Conservation (phyloP, 2,797 vertebrate species). For the Decapterus maruadsi region DNA sequence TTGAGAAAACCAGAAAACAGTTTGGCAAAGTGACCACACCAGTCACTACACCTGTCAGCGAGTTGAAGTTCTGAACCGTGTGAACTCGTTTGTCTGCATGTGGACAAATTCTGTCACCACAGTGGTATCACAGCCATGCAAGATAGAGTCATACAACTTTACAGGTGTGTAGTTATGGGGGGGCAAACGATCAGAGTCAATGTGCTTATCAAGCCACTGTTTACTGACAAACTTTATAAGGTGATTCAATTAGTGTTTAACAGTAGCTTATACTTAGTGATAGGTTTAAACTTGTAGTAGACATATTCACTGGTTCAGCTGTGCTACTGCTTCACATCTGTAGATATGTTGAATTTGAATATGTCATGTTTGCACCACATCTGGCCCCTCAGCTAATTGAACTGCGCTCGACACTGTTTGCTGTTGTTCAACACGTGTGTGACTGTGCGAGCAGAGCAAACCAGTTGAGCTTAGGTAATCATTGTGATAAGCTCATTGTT, state of each 20-base stretch:
- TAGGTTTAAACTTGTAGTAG: not conserved
- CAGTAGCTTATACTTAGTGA: not conserved
- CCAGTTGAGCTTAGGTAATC: conserved; percentile 56
- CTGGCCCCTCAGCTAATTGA: not conserved
- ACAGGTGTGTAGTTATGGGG: no score
- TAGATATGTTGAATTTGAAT: not conserved
- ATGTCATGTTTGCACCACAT: not conserved
- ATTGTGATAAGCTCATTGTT: conserved; percentile 61
- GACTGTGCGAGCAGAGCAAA: conserved; percentile 35
- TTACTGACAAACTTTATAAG: no score
- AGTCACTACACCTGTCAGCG: no score
- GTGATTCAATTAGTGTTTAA: no score
- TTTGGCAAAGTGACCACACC: no score
- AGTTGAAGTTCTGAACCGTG: no score
- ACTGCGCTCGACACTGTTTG: not conserved
- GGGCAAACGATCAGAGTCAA: no score
- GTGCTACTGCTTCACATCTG: not conserved
- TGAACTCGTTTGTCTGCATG: no score
- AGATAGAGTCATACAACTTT: no score
- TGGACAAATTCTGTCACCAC: no score
- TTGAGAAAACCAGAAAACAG: no score
- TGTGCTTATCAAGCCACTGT: not conserved
- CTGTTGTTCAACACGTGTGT: conserved; percentile 20
- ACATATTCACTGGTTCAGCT: not conserved
- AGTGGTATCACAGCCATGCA: no score